Percentiles rank a stretch among this genome's conserved stretches.
phyloP scores from a whole-genome alignment of 2,888 invertebrate species.

The Acleris literana region DNA sequence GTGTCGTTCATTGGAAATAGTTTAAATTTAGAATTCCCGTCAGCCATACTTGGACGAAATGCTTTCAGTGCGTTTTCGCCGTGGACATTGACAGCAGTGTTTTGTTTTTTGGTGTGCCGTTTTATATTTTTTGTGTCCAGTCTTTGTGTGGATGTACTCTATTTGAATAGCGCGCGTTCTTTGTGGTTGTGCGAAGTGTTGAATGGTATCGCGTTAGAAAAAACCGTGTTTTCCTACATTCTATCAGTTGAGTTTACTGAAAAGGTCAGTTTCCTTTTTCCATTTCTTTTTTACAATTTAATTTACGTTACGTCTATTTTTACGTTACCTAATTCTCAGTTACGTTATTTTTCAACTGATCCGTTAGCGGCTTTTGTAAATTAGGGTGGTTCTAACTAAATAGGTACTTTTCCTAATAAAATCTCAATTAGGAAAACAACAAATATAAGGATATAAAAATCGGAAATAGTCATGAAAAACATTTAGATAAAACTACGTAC shows the following conservation, averaged over 20 bases:
- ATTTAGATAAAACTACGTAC: background rate
- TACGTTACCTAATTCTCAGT: no score
- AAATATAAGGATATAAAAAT: no score
- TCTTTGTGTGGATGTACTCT: constrained; percentile 32
- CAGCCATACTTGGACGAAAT: constrained; percentile 75
- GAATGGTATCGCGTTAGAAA: background rate
- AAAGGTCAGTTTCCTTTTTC: no score
- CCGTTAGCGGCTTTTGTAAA: no score
- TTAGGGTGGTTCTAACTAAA: no score
- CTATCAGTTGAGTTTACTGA: no score
- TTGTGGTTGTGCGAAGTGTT: background rate
- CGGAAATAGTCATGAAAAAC: background rate
- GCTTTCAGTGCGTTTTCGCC: constrained; percentile 68
- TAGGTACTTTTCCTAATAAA: no score
- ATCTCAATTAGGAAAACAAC: no score
- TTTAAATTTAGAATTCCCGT: constrained; percentile 82
- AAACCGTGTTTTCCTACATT: background rate
- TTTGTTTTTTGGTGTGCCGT: constrained; percentile 45
- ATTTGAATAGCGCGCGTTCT: background rate
- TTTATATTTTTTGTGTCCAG: constrained; percentile 28
- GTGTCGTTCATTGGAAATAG: constrained; percentile 74
- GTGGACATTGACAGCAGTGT: constrained; percentile 59
- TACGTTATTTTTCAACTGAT: no score
- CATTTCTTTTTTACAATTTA: no score
- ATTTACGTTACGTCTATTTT: no score